phyloP scores from a whole-genome alignment of 2,888 invertebrate species.

The Coremacera marginata region DNA sequence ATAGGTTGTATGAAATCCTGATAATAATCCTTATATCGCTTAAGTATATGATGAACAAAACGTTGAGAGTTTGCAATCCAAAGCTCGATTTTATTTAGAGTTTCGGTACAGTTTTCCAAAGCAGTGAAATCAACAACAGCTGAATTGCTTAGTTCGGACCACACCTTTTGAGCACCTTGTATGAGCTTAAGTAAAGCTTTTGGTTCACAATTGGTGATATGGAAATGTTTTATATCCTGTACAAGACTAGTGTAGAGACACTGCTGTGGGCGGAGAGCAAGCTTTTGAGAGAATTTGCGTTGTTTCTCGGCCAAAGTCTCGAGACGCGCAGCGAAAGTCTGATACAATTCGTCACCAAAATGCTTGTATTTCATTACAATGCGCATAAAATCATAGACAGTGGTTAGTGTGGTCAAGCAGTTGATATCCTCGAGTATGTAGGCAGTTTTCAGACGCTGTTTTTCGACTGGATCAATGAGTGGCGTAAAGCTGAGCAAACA shows the following conservation, averaged over 20 bases:
- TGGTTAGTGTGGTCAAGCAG: constrained; percentile 72
- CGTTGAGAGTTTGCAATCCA: constrained; percentile 66
- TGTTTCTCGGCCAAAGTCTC: constrained; percentile 50
- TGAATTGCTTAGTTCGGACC: constrained; percentile 47
- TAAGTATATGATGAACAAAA: constrained; percentile 67
- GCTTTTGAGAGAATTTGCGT: constrained; percentile 60
- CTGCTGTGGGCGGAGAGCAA: constrained; percentile 64
- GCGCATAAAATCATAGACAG: constrained; percentile 71
- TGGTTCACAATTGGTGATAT: constrained; percentile 64
- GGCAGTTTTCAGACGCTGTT: constrained; percentile 78
- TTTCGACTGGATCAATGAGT: constrained; percentile 86
- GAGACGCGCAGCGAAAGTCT: constrained; percentile 52
- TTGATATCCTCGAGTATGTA: constrained; percentile 79
- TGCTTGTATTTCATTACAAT: constrained; percentile 64
- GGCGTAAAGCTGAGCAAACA: constrained; percentile 76
- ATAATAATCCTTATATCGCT: constrained; percentile 75
- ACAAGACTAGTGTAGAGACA: constrained; percentile 63
- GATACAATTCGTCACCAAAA: constrained; percentile 61
- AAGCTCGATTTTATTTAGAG: constrained; percentile 60
- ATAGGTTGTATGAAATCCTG: constrained; percentile 84
- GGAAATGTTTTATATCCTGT: constrained; percentile 64
- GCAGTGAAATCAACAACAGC: constrained; percentile 31
- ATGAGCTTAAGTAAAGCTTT: constrained; percentile 56
- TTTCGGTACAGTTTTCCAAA: constrained; percentile 54
- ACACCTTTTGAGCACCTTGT: constrained; percentile 48